Evolutionary conservation across 2,888 invertebrate species (phyloP).

Genomic region (Pheosia gnoma): DNA sequence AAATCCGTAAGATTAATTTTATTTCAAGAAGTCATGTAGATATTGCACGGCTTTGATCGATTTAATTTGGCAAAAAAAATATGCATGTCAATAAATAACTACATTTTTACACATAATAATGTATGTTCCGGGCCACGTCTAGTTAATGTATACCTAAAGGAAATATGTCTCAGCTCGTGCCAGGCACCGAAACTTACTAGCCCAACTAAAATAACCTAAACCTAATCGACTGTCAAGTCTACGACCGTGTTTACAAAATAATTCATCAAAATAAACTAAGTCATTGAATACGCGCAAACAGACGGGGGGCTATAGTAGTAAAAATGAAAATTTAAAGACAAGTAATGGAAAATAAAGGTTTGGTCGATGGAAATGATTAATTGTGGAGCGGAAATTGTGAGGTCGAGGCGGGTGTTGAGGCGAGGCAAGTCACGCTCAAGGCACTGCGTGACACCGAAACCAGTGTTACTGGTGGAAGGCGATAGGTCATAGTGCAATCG

Average conservation of each 20-base stretch:
- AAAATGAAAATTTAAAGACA: constrained; percentile 59
- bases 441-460: constrained; percentile 58
- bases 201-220: not conserved
- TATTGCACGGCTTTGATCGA: too few relatives aligned
- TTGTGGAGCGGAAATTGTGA: constrained; percentile 63
- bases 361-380: constrained; percentile 70
- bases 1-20: too few relatives aligned
- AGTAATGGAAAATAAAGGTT: constrained; percentile 58
- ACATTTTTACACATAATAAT: too few relatives aligned
- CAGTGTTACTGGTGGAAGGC: not conserved
- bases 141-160: not conserved
- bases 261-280: constrained; percentile 8
- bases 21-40: too few relatives aligned
- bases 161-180: not conserved
- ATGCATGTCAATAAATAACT: too few relatives aligned
- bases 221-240: constrained; percentile 3
- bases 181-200: constrained; percentile 6
- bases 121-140: not conserved
- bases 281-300: constrained; percentile 4
- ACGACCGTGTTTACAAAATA: not conserved
- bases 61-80: too few relatives aligned
- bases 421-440: constrained; percentile 67
- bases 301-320: constrained; percentile 32
- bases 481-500: not conserved
- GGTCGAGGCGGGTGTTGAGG: constrained; percentile 36